These are phyloP conservation scores for Nicator chloris DNA, from an alignment of 2,113 vertebrate species.

Conservation along the genomic window DNA sequence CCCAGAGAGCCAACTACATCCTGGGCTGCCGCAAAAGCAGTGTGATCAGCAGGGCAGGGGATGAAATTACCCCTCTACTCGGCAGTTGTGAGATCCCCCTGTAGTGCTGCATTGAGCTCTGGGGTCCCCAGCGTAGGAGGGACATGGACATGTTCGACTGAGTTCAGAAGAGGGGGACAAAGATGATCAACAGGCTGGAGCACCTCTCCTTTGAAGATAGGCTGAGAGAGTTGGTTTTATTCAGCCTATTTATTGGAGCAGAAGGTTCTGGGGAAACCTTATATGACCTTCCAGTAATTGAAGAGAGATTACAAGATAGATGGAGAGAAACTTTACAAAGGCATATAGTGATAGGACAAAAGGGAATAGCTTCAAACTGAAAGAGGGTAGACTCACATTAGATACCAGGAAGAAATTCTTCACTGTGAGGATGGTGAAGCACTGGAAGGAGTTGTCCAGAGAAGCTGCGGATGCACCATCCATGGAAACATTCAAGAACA, in stretches of 20 bases:
- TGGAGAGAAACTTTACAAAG: neutral
- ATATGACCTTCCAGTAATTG: neutral
- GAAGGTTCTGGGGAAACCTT: neutral
- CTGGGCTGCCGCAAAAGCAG: neutral
- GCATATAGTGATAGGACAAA: neutral
- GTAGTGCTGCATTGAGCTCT: neutral
- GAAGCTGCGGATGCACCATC: neutral
- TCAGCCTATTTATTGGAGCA: neutral
- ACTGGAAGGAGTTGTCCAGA: neutral
- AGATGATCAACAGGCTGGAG: neutral
- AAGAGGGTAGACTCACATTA: neutral
- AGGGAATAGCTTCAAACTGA: neutral
- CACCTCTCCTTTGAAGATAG: neutral
- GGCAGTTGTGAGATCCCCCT: neutral
- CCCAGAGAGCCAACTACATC: neutral
- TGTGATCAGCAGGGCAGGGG: neutral
- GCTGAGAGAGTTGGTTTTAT: neutral
- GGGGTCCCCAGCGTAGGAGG: neutral
- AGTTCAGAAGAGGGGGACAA: neutral
- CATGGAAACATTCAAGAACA: neutral
- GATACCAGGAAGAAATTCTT: neutral
- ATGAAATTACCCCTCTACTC: neutral
- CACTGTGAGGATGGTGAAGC: neutral
- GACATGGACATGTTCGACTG: neutral
- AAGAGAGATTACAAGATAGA: neutral